phyloP scores from a whole-genome alignment of 2,797 vertebrate genomes.

The Tenualosa thibaudeaui region DNA sequence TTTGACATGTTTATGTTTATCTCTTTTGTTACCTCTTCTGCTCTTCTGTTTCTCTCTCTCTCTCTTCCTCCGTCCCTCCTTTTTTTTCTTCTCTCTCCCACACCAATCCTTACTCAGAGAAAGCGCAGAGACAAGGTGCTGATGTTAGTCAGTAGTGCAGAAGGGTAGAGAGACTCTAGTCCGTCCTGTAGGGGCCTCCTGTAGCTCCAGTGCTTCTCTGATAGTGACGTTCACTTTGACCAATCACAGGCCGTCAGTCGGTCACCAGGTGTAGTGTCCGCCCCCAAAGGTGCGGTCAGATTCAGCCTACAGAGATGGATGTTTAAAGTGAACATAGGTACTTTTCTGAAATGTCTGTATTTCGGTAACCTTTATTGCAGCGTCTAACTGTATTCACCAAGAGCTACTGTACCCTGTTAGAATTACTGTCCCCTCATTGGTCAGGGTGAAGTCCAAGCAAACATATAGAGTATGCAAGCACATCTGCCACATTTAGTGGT shows the following conservation, averaged over 20 bases:
- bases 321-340: no score
- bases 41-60: slow-evolving; percentile 18
- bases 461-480: no score
- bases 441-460: no score
- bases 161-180: background rate
- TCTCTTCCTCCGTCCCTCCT: slow-evolving; percentile 19
- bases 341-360: no score
- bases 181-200: background rate
- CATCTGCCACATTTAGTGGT: background rate
- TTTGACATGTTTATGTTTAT: background rate
- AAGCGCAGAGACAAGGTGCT: slow-evolving; percentile 47
- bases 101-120: slow-evolving; percentile 42
- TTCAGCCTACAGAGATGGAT: no score
- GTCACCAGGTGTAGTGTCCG: no score
- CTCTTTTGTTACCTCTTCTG: background rate
- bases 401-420: no score
- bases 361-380: no score
- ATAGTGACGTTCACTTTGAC: background rate
- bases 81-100: slow-evolving; percentile 33
- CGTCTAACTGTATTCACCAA: no score
- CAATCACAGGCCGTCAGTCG: background rate
- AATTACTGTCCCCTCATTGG: no score
- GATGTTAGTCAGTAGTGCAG: background rate
- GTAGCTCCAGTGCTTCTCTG: background rate
- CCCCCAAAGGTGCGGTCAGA: no score